phyloP scores from a whole-genome alignment of 2,888 invertebrate genomes.

The Protula sp. region DNA sequence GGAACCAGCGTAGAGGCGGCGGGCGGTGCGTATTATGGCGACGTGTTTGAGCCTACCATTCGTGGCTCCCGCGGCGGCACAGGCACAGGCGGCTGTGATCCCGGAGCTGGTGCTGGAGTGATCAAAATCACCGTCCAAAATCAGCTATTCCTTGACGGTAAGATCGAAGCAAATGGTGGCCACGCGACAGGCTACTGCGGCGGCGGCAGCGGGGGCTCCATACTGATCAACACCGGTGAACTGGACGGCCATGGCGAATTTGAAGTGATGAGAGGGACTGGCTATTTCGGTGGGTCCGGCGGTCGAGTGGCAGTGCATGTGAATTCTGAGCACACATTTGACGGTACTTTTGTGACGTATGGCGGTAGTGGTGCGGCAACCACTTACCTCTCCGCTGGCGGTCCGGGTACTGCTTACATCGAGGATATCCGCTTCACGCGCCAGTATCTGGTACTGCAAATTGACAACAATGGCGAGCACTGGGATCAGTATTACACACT shows the following conservation, averaged over 20 bases:
- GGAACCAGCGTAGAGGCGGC: constrained; percentile 1
- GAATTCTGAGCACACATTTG: constrained; percentile 25
- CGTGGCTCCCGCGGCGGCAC: constrained; percentile 31
- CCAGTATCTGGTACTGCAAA: constrained; percentile 26
- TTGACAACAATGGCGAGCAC: constrained; percentile 27
- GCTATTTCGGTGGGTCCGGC: constrained; percentile 31
- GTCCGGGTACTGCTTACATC: constrained; percentile 33
- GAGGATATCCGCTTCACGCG: constrained; percentile 21
- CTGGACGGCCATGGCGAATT: constrained; percentile 33
- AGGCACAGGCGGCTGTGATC: constrained; percentile 2
- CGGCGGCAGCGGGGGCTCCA: constrained; percentile 36
- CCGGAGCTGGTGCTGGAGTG: constrained; percentile 4
- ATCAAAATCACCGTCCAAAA: neutral
- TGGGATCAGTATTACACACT: constrained; percentile 34
- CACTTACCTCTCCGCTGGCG: constrained; percentile 28
- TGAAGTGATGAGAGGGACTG: constrained; percentile 26
- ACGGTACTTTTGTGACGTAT: constrained; percentile 23
- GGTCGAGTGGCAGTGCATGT: constrained; percentile 30
- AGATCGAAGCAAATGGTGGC: constrained; percentile 19
- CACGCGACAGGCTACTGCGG: constrained; percentile 29
- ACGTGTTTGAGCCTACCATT: constrained; percentile 23
- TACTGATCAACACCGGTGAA: constrained; percentile 21
- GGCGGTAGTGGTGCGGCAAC: constrained; percentile 28
- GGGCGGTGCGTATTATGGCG: constrained; percentile 31
- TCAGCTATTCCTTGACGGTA: constrained; percentile 3